Conservation (phyloP, 2,113 vertebrate genomes). For the Triplophysa dalaica region DNA sequence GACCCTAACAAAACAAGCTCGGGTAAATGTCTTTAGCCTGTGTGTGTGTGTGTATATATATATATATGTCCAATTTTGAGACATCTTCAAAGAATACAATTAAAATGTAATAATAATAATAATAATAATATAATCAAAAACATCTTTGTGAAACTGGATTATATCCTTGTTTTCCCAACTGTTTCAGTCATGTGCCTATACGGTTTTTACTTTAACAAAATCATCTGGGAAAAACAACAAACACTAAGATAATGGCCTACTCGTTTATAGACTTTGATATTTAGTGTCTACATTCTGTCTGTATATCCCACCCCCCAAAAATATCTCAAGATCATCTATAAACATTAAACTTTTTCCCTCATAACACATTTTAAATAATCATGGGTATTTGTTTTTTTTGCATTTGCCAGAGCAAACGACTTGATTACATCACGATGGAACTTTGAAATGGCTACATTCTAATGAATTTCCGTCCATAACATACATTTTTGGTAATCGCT, state of each 20-base stretch:
- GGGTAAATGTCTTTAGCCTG: neutral
- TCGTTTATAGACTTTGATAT: slow-evolving; percentile 33
- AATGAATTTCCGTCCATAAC: slow-evolving; percentile 15
- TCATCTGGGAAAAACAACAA: slow-evolving; percentile 22
- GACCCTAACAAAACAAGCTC: neutral
- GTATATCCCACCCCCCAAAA: neutral
- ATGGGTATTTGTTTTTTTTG: slow-evolving; percentile 18
- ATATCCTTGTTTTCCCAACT: slow-evolving; percentile 48
- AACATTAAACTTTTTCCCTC: slow-evolving; percentile 4
- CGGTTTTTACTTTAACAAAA: slow-evolving; percentile 41
- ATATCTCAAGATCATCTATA: slow-evolving; percentile 28
- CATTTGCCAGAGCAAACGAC: slow-evolving; percentile 23
- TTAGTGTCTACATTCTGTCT: slow-evolving; percentile 22
- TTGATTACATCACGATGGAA: slow-evolving; percentile 12
- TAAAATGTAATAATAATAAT: slow-evolving; percentile 1
- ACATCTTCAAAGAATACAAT: slow-evolving; percentile 28
- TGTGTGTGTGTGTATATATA: neutral
- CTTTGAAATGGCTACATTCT: slow-evolving; percentile 10
- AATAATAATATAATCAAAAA: slow-evolving; percentile 28
- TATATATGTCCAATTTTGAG: slow-evolving; percentile 28
- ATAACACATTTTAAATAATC: slow-evolving; percentile 22
- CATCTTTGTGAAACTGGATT: slow-evolving; percentile 45
- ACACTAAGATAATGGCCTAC: slow-evolving; percentile 20
- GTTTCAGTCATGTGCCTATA: slow-evolving; percentile 36
- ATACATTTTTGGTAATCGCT: slow-evolving; percentile 18